Percentiles rank a stretch among this genome's conserved stretches.
Evolutionary conservation across 1,140 invertebrate species (phyloP).

Genomic region (Cydia splendana): DNA sequence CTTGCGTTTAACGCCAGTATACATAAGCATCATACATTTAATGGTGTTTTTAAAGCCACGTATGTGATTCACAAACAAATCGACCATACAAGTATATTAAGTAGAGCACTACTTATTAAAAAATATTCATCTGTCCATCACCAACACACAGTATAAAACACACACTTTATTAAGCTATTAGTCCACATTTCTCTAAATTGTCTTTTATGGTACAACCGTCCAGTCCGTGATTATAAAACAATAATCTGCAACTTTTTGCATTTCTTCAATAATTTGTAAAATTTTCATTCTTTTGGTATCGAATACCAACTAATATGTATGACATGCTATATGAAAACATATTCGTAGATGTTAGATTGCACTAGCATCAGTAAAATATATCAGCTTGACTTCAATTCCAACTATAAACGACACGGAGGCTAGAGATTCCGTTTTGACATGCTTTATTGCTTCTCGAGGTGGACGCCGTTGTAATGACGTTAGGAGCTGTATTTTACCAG

Average conservation of each 20-base stretch:
- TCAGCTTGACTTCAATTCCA: too few species aligned
- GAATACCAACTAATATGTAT: too few species aligned
- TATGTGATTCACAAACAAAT: slow-evolving; percentile 6
- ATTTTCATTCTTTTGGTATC: not conserved
- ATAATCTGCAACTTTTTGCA: not conserved
- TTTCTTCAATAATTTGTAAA: not conserved
- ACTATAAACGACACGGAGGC: too few species aligned
- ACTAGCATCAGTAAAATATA: too few species aligned
- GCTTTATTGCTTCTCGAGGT: too few species aligned
- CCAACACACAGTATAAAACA: slow-evolving; percentile 1
- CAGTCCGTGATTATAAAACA: not conserved
- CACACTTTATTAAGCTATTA: slow-evolving; percentile 7
- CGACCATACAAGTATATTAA: not conserved
- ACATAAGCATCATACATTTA: not conserved
- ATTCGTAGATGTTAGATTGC: too few species aligned
- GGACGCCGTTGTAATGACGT: too few species aligned
- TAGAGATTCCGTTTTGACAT: too few species aligned
- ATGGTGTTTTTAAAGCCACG: not conserved
- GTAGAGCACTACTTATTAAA: slow-evolving; percentile 9
- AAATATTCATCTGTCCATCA: not conserved
- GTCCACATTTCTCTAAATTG: not conserved
- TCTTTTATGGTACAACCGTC: slow-evolving; percentile 11
- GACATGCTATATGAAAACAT: too few species aligned
- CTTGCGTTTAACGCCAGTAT: not conserved
- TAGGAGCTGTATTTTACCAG: too few species aligned